phyloP scores from a whole-genome alignment of 2,113 vertebrate species.

The Gopherus flavomarginatus region DNA sequence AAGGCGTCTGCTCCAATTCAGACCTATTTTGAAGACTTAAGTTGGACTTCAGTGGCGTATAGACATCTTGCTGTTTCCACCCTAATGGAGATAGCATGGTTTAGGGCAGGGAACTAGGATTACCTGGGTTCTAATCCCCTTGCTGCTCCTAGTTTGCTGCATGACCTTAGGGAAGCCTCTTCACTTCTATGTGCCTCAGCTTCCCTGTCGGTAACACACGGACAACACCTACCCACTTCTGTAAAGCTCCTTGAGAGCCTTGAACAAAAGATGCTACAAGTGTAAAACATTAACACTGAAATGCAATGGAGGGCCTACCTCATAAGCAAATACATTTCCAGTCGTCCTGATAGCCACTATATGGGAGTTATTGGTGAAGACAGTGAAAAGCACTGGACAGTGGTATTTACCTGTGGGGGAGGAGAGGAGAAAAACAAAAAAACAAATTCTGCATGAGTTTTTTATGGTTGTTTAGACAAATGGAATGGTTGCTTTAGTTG shows the following conservation, averaged over 20 bases:
- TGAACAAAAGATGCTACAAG: not conserved
- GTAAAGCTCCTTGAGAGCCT: not conserved
- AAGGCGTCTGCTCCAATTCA: not conserved
- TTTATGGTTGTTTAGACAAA: not conserved
- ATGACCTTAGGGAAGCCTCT: not conserved
- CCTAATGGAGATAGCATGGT: not conserved
- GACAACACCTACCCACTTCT: not conserved
- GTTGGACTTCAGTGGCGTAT: not conserved
- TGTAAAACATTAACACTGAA: not conserved
- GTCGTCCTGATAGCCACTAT: conserved; percentile 93
- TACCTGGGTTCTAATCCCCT: not conserved
- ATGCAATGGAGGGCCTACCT: conserved; percentile 79
- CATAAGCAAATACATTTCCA: conserved; percentile 93
- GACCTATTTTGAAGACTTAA: not conserved
- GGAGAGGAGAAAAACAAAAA: not conserved
- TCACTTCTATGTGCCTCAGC: not conserved
- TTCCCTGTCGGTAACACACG: not conserved
- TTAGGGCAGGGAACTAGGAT: not conserved
- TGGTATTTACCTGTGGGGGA: conserved; percentile 90
- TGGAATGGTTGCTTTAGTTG: not conserved
- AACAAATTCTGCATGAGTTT: not conserved
- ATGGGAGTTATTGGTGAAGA: conserved; percentile 97
- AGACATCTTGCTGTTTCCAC: not conserved
- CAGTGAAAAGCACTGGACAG: conserved; percentile 93
- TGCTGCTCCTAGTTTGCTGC: not conserved